Percentiles rank a stretch among this genome's conserved stretches.
phyloP scores from a whole-genome alignment of 1,140 invertebrate genomes.

The Musca vetustissima region DNA sequence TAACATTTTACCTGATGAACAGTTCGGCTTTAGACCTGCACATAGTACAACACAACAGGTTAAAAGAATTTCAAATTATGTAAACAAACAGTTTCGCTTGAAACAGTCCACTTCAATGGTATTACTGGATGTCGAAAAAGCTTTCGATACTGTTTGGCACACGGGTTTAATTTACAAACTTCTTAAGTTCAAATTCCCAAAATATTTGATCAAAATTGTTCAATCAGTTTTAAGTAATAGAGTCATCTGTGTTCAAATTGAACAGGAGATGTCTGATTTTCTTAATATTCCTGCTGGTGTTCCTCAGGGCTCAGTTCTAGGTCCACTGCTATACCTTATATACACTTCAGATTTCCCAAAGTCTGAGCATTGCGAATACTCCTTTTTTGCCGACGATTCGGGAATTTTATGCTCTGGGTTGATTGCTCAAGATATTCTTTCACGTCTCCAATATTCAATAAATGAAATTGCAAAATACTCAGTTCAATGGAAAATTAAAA shows the following conservation, averaged over 20 bases:
- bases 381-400: conserved; percentile 39
- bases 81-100: conserved; percentile 35
- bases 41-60: conserved; percentile 50
- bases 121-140: conserved; percentile 47
- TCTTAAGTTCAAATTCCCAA: conserved; percentile 24
- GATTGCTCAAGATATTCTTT: not conserved
- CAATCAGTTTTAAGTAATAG: conserved; percentile 31
- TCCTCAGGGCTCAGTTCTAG: conserved; percentile 44
- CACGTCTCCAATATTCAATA: not conserved
- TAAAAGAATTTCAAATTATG: conserved; percentile 41
- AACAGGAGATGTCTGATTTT: conserved; percentile 17
- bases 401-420: conserved; percentile 23
- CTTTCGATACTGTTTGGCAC: conserved; percentile 48
- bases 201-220: conserved; percentile 31
- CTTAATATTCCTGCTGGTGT: conserved; percentile 38
- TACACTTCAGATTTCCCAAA: conserved; percentile 40
- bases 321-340: conserved; percentile 36
- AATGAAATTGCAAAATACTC: not conserved
- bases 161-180: conserved; percentile 44
- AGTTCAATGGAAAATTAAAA: not conserved
- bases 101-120: conserved; percentile 37
- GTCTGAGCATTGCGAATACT: not conserved
- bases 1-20: conserved; percentile 38
- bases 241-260: conserved; percentile 30
- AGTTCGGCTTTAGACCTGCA: conserved; percentile 51